Evolutionary conservation across 2,113 vertebrate genomes (phyloP).

Genomic region (Panthera tigris): DNA sequence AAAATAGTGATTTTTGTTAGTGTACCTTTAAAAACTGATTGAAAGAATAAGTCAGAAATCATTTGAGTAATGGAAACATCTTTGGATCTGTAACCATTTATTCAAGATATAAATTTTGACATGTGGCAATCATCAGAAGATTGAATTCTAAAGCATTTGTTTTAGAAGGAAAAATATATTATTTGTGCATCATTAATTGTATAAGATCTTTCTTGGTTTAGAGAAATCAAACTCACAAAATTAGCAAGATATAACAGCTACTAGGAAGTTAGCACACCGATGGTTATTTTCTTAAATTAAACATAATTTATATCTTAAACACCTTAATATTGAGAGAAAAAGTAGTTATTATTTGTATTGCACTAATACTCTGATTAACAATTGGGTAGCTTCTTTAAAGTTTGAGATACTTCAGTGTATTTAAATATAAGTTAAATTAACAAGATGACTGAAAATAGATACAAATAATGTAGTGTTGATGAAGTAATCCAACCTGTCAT

Average conservation of each 20-base stretch:
- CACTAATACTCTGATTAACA: not conserved
- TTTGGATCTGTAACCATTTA: not conserved
- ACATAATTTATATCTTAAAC: not conserved
- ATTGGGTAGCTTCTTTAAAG: not conserved
- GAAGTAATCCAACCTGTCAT: not conserved
- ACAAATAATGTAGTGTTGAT: not conserved
- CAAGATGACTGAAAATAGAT: not conserved
- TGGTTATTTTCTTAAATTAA: slow-evolving; percentile 38
- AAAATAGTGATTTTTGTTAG: slow-evolving; percentile 22
- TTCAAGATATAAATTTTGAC: not conserved
- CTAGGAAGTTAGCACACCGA: not conserved
- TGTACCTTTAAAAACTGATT: not conserved
- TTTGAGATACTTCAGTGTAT: not conserved
- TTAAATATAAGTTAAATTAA: slow-evolving; percentile 24
- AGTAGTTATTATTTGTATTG: not conserved
- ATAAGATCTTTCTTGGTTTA: not conserved
- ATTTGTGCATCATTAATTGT: slow-evolving; percentile 25
- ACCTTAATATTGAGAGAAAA: not conserved
- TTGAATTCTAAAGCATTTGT: slow-evolving; percentile 9
- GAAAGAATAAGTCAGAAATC: not conserved
- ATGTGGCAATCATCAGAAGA: not conserved
- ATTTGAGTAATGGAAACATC: not conserved
- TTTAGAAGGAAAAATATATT: not conserved
- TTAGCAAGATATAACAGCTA: slow-evolving; percentile 2
- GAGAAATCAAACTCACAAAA: slow-evolving; percentile 43